A percentile compares a stretch with the other conserved stretches of the same genome.
These are phyloP conservation scores for Ploceus nigricollis DNA, from an alignment of 2,113 vertebrate genomes.

Conservation along the genomic window DNA sequence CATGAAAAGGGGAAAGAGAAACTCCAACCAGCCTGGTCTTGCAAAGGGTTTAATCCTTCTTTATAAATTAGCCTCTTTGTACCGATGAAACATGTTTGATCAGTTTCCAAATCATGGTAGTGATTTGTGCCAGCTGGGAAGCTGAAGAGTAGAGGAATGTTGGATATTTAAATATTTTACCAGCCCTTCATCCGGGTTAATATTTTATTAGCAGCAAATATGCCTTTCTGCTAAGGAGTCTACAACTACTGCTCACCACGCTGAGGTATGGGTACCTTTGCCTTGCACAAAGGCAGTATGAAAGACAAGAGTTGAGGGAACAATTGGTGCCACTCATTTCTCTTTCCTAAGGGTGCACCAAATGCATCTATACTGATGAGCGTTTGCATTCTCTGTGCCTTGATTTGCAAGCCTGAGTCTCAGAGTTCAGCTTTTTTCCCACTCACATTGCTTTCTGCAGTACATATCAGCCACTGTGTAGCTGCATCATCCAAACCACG, in stretches of 20 bases:
- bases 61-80: conserved; percentile 43
- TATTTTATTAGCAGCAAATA: conserved; percentile 6
- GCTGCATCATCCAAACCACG: background rate
- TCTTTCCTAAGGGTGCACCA: background rate
- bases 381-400: background rate
- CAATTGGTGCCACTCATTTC: background rate
- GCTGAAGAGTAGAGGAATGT: conserved; percentile 2
- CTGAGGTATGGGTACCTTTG: background rate
- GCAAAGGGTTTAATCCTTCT: conserved; percentile 14
- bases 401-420: background rate
- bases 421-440: background rate
- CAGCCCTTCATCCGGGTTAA: background rate
- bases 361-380: fast-evolving
- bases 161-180: conserved; percentile 48
- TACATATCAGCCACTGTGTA: background rate
- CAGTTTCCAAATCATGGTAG: conserved; percentile 3
- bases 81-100: conserved; percentile 28
- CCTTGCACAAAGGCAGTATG: background rate
- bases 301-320: background rate
- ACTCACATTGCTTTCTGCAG: background rate
- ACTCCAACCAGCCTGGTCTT: conserved; percentile 34
- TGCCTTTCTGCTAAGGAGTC: background rate
- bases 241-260: background rate
- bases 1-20: background rate
- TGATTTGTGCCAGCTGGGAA: conserved; percentile 34